phyloP scores from a whole-genome alignment of 2,113 vertebrate species.

The Enhydra lutris region DNA sequence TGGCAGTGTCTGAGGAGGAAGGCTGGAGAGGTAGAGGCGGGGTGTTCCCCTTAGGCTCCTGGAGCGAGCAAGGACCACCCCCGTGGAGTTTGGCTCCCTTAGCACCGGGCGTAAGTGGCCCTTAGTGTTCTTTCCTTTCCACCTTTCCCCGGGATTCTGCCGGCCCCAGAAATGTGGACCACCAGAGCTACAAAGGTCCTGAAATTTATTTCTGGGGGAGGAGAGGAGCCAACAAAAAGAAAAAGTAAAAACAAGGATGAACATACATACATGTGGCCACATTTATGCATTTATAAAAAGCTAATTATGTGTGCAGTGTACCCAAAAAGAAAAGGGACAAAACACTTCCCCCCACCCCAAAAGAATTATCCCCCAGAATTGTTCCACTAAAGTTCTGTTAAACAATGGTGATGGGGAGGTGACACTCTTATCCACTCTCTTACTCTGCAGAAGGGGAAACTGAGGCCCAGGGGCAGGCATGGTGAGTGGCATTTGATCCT shows the following conservation, averaged over 20 bases:
- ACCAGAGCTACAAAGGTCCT: not conserved
- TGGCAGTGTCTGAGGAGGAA: not conserved
- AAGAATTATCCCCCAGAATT: not conserved
- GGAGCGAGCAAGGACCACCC: too few relatives aligned
- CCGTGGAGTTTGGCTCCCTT: accelerated
- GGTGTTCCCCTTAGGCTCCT: not conserved
- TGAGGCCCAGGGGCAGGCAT: not conserved
- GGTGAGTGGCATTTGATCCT: not conserved
- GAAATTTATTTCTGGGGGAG: not conserved
- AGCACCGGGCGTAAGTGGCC: too few relatives aligned
- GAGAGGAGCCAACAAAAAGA: not conserved
- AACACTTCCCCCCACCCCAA: not conserved
- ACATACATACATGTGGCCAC: accelerated
- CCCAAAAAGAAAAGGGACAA: not conserved
- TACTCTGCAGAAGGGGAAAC: not conserved
- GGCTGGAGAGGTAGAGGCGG: not conserved
- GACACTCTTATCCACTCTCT: too few relatives aligned
- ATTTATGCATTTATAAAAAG: too few relatives aligned
- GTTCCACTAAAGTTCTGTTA: not conserved
- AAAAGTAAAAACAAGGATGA: not conserved
- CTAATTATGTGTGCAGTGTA: not conserved
- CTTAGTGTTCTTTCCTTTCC: not conserved
- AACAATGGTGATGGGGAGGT: not conserved
- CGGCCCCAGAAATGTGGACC: not conserved
- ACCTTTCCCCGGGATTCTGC: not conserved